Evolutionary conservation across 2,888 invertebrate genomes (phyloP), one percentile per base, ranked within the genome.

Genomic region (Amiota minor): DNA sequence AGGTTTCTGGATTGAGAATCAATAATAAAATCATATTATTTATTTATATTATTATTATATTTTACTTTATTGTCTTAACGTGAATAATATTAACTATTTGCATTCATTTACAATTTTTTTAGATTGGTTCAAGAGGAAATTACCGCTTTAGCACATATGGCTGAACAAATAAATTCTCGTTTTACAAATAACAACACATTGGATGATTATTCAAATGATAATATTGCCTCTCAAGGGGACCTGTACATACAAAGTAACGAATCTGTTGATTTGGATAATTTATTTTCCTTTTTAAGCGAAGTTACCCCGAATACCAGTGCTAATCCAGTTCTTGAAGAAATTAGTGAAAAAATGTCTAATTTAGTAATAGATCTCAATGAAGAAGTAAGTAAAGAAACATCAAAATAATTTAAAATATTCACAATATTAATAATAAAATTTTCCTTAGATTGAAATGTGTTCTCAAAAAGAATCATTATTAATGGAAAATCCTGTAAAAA

Each of bases 281-380:
- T 97, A 82, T 97, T 97, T 90, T 96, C 96, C 74, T 97, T 97
- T 90, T 91, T 97, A 23, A 95, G 96, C 0, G 97, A 97, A 81
- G 94, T 95, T 55, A 92, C 92, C 76, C 91, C 91, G 1, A 91
- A 91, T 49, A 91, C 91, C 14, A 92, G 91, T 82, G 92, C 91
- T 81, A 93, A 93, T 78, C 92, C 93, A 67, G 90, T 94, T 18
- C 94, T 96, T 72, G 95, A 96, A 14, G 96, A 96, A 90, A 95
- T 96, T 59, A 95, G 95, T 0, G 94, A 95, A 84, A 94, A 94
- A 82, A 96, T 96, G 95, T 94, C 95, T 86, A 93, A 94, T 80
- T 91, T 96, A 4, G 95, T 95, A 1, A 94, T 94, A 85, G 95
- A 96, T 88, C 89, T 96, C 72, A 95, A 96, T 87, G 94, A 94